Conservation (phyloP, 2,797 vertebrate genomes). For the Phylloscopus collybita region DNA sequence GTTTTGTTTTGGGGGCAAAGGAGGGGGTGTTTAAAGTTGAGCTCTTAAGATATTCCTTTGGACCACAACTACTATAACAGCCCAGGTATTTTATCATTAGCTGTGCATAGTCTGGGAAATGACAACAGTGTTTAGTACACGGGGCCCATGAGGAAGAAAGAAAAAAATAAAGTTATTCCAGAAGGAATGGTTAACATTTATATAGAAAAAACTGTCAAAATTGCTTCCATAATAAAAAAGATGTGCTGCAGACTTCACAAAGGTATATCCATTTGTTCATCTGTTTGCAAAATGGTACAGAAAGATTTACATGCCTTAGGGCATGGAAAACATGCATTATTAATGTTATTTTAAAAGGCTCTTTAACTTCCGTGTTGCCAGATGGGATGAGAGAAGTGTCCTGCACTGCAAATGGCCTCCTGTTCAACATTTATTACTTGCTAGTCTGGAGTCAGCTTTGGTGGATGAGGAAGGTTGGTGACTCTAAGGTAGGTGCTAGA, state of each 20-base stretch:
- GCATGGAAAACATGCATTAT: background rate
- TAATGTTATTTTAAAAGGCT: constrained; percentile 12
- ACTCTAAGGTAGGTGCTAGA: constrained; percentile 30
- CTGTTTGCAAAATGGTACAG: background rate
- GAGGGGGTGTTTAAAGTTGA: accelerated
- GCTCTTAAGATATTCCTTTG: background rate
- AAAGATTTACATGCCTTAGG: background rate
- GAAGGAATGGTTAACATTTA: background rate
- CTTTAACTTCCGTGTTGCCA: constrained; percentile 33
- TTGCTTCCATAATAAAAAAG: background rate
- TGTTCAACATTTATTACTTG: background rate
- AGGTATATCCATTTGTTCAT: background rate
- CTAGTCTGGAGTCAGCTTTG: constrained; percentile 31
- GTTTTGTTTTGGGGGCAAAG: background rate
- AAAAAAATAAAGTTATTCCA: background rate
- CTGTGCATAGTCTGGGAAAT: background rate
- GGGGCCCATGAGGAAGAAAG: background rate
- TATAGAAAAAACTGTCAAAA: background rate
- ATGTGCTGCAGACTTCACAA: background rate
- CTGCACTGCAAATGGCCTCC: constrained; percentile 18
- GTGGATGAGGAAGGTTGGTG: background rate
- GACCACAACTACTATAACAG: background rate
- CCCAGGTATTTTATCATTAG: background rate
- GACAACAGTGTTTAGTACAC: background rate
- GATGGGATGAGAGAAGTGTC: constrained; percentile 36